Evolutionary conservation across 2,888 invertebrate species (phyloP).

Genomic region (Nysson spinosus): DNA sequence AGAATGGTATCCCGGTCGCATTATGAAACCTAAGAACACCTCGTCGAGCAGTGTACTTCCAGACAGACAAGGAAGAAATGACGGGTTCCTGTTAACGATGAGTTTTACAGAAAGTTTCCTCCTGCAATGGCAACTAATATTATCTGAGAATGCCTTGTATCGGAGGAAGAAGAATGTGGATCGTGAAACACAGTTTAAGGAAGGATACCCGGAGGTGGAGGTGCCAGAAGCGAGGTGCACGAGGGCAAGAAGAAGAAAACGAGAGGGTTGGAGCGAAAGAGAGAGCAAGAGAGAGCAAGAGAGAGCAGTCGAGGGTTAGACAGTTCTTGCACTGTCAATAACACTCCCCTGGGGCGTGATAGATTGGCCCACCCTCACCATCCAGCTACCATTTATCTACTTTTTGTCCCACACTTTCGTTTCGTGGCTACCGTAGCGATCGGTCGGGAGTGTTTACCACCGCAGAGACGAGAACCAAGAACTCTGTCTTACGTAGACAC

Average conservation of each 20-base stretch:
- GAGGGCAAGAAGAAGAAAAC: conserved; percentile 34
- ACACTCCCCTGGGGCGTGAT: conserved; percentile 73
- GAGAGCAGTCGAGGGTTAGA: conserved; percentile 60
- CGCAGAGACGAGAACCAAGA: conserved; percentile 44
- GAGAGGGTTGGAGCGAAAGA: conserved; percentile 24
- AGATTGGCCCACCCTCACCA: conserved; percentile 73
- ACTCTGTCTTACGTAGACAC: too few relatives aligned
- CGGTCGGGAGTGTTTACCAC: conserved; percentile 70
- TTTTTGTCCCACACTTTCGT: conserved; percentile 74
- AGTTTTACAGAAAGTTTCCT: conserved; percentile 18
- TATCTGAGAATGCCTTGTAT: conserved; percentile 34
- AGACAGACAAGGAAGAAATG: not conserved
- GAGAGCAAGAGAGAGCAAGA: conserved; percentile 21
- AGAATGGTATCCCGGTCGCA: too few relatives aligned
- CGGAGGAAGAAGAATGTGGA: conserved; percentile 33
- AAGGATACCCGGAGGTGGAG: not conserved
- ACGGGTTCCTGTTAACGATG: conserved; percentile 14
- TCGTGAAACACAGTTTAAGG: conserved; percentile 19
- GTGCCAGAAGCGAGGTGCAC: conserved; percentile 13
- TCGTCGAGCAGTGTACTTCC: too few relatives aligned
- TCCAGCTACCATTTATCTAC: conserved; percentile 75
- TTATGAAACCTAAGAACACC: too few relatives aligned
- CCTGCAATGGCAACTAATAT: conserved; percentile 25
- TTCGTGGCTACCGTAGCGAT: conserved; percentile 66
- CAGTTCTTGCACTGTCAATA: conserved; percentile 75